Percentiles rank a stretch among this genome's conserved stretches.
phyloP scores from a whole-genome alignment of 2,888 invertebrate genomes.

The Drosophila yooni region DNA sequence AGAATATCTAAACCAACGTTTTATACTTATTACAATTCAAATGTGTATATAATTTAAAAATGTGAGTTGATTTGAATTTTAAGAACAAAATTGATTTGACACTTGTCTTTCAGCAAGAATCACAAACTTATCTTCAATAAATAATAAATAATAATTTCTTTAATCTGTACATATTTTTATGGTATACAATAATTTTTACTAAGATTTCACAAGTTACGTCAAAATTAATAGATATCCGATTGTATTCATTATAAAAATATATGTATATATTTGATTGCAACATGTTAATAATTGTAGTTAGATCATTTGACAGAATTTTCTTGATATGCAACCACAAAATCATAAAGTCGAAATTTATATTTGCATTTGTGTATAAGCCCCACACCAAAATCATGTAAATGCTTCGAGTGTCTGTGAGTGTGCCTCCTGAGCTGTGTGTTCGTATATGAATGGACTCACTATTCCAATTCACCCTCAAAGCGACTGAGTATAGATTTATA shows the following conservation, averaged over 20 bases:
- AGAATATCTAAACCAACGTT: neutral
- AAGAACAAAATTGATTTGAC: neutral
- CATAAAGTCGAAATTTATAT: constrained; percentile 6
- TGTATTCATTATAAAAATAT: neutral
- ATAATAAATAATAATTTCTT: neutral
- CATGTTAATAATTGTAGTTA: neutral
- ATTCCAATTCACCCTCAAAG: constrained; percentile 3
- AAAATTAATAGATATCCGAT: neutral
- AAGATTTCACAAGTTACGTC: neutral
- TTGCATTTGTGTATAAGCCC: constrained; percentile 7
- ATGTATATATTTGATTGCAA: neutral
- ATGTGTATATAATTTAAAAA: neutral
- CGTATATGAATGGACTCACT: constrained; percentile 34
- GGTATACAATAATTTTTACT: neutral
- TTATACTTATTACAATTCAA: neutral
- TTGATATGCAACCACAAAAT: constrained; percentile 8
- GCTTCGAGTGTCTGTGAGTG: constrained; percentile 47
- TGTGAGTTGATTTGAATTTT: neutral
- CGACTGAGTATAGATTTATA: constrained; percentile 16
- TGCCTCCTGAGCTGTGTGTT: constrained; percentile 11
- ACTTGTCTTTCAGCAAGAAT: neutral
- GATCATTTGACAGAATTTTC: neutral
- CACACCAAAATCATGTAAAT: constrained; percentile 48
- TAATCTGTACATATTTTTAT: neutral
- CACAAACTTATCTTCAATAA: neutral